Conservation (phyloP, 2,888 invertebrate genomes). For the Tortrix viridana region DNA sequence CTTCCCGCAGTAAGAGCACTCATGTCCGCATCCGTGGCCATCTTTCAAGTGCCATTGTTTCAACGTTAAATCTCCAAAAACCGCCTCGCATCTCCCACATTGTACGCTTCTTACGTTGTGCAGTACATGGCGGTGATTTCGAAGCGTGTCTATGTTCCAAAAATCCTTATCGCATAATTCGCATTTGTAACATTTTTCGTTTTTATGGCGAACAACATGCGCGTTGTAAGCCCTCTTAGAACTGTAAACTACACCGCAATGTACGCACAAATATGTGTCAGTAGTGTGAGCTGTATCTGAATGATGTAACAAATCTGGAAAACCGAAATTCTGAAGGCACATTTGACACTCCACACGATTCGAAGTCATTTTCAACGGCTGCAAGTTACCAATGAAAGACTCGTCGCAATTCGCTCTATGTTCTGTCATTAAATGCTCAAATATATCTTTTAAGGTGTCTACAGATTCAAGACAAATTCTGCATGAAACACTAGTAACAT, state of each 20-base stretch:
- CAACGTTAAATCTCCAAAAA: not conserved
- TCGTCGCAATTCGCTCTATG: not conserved
- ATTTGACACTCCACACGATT: not conserved
- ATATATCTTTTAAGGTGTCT: not conserved
- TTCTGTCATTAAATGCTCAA: conserved; percentile 10
- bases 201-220: not conserved
- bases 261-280: conserved; percentile 3
- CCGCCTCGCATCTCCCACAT: conserved; percentile 3
- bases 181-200: conserved; percentile 9
- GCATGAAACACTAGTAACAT: conserved; percentile 4
- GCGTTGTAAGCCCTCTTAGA: not conserved
- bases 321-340: not conserved
- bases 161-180: conserved; percentile 9
- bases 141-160: not conserved
- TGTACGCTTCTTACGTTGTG: conserved; percentile 5
- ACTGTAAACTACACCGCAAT: conserved; percentile 9
- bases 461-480: conserved; percentile 3
- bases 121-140: not conserved
- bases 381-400: not conserved
- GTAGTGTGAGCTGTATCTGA: not conserved
- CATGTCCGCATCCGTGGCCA: not conserved
- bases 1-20: conserved; percentile 1
- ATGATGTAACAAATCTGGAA: not conserved
- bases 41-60: not conserved
- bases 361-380: not conserved